Percentiles rank a stretch among this genome's conserved stretches.
Evolutionary conservation across 2,888 invertebrate genomes (phyloP).

Genomic region (Conomelus anceps): DNA sequence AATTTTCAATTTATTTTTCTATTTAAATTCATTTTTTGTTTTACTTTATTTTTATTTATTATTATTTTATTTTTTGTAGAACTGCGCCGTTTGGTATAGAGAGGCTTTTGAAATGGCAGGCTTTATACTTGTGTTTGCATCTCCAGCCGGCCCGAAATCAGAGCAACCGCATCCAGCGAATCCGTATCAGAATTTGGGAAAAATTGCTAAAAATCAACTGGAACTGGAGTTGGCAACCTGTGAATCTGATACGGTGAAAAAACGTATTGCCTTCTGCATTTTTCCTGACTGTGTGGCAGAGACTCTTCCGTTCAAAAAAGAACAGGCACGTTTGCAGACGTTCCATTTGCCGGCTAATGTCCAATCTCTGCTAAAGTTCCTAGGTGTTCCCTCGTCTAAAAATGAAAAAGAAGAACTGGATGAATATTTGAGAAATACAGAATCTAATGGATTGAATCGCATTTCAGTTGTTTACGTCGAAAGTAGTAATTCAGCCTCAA

Average conservation of each 20-base stretch:
- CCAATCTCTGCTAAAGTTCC: neutral
- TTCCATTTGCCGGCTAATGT: neutral
- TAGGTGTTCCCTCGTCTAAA: neutral
- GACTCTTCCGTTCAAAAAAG: neutral
- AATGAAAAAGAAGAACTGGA: neutral
- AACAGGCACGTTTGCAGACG: neutral
- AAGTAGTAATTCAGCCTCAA: neutral
- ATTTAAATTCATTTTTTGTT: neutral
- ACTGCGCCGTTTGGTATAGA: constrained; percentile 31
- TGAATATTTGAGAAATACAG: neutral
- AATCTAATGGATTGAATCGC: neutral
- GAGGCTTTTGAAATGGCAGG: constrained; percentile 31
- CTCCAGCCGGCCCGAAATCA: constrained; percentile 20
- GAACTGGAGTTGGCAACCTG: neutral
- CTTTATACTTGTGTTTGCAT: constrained; percentile 32
- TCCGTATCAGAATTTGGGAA: constrained; percentile 27
- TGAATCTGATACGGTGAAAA: neutral
- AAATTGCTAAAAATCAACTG: neutral
- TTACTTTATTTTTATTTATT: neutral
- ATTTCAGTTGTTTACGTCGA: neutral
- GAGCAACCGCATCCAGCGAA: constrained; percentile 22
- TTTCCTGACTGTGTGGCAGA: neutral
- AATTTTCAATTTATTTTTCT: neutral
- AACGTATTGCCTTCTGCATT: neutral
- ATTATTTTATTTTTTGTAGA: constrained; percentile 19